These are phyloP conservation scores for Campoletis raptor DNA, from an alignment of 2,888 invertebrate species.

Conservation along the genomic window DNA sequence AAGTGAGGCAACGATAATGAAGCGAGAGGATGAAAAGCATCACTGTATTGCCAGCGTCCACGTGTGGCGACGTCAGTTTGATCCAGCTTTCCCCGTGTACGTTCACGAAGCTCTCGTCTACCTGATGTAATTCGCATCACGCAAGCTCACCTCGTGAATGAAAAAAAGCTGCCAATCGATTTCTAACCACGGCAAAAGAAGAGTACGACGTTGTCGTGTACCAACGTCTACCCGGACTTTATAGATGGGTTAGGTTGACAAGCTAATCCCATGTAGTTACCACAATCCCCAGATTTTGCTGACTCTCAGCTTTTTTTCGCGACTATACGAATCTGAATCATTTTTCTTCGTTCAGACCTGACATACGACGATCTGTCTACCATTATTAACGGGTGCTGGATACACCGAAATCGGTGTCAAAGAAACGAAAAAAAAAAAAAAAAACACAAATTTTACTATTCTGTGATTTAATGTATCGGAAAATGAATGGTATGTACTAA, in stretches of 20 bases:
- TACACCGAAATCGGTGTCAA: neutral
- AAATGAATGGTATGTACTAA: constrained; percentile 14
- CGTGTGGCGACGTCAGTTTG: constrained; percentile 47
- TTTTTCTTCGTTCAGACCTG: constrained; percentile 32
- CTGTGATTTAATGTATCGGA: constrained; percentile 4
- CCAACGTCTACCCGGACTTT: constrained; percentile 25
- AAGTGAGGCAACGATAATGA: constrained; percentile 37
- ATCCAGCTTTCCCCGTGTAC: constrained; percentile 11
- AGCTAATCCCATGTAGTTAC: constrained; percentile 59
- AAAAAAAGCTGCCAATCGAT: constrained; percentile 76
- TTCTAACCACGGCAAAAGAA: constrained; percentile 54
- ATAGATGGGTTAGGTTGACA: constrained; percentile 46
- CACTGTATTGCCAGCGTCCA: constrained; percentile 52
- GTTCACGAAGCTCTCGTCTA: constrained; percentile 24
- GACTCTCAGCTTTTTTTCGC: constrained; percentile 54
- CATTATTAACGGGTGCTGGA: neutral
- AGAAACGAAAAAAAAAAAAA: neutral
- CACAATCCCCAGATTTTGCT: constrained; percentile 67
- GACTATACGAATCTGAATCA: constrained; percentile 37
- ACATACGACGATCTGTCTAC: neutral
- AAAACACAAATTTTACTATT: constrained; percentile 5
- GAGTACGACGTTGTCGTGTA: constrained; percentile 51
- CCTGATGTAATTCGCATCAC: constrained; percentile 65
- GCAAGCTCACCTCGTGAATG: constrained; percentile 75
- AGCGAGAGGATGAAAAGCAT: constrained; percentile 45